phyloP scores from a whole-genome alignment of 1,140 invertebrate species.

The Tenebrio molitor region DNA sequence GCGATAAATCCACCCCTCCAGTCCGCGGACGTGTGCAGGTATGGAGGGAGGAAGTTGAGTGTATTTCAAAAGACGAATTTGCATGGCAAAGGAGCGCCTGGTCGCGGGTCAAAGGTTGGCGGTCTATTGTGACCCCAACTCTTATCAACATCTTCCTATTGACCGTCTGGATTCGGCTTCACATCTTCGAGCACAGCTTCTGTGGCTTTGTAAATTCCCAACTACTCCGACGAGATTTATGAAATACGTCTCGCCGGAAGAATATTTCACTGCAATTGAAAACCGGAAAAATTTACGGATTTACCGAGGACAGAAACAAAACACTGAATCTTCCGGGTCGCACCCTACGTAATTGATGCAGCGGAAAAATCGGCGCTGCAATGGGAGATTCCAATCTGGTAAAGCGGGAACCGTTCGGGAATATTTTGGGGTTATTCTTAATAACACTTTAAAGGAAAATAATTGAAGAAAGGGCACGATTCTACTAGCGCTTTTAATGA shows the following conservation, averaged over 20 bases:
- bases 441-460: conserved; percentile 38
- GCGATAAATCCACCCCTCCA: neutral
- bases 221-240: neutral
- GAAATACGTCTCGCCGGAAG: conserved; percentile 14
- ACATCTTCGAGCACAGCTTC: neutral
- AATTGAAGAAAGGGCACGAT: conserved; percentile 38
- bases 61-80: conserved; percentile 30
- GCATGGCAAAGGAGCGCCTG: conserved; percentile 8
- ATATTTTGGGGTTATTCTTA: conserved; percentile 30
- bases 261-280: conserved; percentile 9
- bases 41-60: conserved; percentile 1
- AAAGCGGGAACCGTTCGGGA: neutral
- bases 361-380: no score
- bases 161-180: conserved; percentile 1
- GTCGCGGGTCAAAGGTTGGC: conserved; percentile 6
- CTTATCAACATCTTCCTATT: conserved; percentile 1
- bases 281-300: neutral
- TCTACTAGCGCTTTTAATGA: conserved; percentile 42
- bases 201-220: neutral
- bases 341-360: no score
- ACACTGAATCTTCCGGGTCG: neutral
- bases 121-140: conserved; percentile 4
- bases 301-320: neutral
- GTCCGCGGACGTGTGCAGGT: conserved; percentile 4
- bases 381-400: neutral